Conservation (phyloP, 2,797 vertebrate genomes). For the Gallinago stenura region DNA sequence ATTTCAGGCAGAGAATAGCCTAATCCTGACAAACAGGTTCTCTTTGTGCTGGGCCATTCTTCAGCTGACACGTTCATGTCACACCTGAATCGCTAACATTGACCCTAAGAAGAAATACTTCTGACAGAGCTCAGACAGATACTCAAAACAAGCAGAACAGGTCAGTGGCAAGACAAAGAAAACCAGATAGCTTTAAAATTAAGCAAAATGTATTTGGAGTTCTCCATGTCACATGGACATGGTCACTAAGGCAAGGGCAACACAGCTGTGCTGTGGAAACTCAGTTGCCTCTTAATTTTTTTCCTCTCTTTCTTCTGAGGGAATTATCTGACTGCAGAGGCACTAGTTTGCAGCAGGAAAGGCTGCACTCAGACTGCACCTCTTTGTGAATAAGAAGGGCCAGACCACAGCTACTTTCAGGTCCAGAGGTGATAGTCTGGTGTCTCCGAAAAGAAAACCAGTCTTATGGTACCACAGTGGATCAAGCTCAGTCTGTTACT, state of each 20-base stretch:
- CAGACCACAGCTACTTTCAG: neutral
- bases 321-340: neutral
- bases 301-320: neutral
- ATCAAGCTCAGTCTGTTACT: neutral
- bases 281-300: neutral
- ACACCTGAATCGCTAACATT: neutral
- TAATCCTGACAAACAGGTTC: neutral
- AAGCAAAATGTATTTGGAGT: conserved; percentile 36
- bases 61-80: neutral
- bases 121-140: neutral
- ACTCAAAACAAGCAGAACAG: neutral
- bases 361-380: neutral
- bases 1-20: neutral
- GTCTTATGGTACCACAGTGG: neutral
- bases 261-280: neutral
- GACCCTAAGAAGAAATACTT: neutral
- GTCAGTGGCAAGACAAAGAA: neutral
- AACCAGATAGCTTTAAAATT: neutral
- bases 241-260: neutral
- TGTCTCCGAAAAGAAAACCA: neutral
- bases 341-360: neutral
- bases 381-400: neutral
- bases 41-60: neutral
- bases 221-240: neutral
- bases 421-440: neutral